phyloP scores from a whole-genome alignment of 2,113 vertebrate species.

The Nannospalax galili region DNA sequence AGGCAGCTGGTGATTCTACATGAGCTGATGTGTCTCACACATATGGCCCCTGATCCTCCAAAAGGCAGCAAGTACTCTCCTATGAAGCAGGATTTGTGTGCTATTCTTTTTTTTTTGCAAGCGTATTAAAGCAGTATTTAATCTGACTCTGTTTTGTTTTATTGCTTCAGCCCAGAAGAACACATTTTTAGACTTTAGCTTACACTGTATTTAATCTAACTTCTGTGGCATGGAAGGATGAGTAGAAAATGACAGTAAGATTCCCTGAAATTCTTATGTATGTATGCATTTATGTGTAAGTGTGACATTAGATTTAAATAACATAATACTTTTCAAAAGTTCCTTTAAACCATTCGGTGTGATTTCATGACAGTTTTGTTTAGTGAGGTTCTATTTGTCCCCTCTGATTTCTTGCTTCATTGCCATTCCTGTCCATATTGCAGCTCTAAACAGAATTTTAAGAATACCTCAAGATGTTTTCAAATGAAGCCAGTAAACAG shows the following conservation, averaged over 20 bases:
- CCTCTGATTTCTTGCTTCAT: background rate
- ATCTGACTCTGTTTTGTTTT: background rate
- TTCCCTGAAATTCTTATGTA: background rate
- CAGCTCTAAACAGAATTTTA: constrained; percentile 62
- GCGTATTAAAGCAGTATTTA: background rate
- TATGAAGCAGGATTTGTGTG: background rate
- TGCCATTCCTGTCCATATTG: background rate
- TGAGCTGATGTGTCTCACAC: background rate
- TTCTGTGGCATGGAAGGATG: background rate
- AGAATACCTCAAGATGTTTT: constrained; percentile 58
- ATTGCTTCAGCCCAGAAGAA: background rate
- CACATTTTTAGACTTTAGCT: background rate
- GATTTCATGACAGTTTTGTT: background rate
- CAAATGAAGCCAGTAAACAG: constrained; percentile 49
- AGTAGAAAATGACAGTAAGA: background rate
- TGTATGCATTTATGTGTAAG: background rate
- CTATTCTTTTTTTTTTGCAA: background rate
- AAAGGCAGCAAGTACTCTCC: background rate
- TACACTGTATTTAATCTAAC: background rate
- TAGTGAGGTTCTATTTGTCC: background rate
- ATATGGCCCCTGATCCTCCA: background rate
- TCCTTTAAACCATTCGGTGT: background rate
- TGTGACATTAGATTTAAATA: background rate
- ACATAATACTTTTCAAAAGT: background rate
- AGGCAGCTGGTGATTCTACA: background rate